Base-by-base conservation (phyloP, 2,113 vertebrate genomes). In the Orthonyx spaldingii region DNA sequence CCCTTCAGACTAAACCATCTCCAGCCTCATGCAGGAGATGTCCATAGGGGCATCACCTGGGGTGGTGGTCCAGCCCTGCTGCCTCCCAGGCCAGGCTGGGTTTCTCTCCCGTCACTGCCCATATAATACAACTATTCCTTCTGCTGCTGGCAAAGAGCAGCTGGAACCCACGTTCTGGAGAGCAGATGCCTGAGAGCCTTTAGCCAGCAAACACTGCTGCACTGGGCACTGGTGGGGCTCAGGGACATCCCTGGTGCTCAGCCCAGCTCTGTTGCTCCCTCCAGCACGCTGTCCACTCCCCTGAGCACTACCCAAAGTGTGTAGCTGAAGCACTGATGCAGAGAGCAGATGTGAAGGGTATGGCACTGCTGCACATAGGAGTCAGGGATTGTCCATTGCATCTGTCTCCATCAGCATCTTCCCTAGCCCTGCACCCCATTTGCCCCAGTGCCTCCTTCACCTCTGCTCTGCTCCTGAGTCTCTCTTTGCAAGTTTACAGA, bases 401-500 rank as follows among this genome's bases (percentile, higher is more conserved):
- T 80, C 92, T 3, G 1, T 59, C 79, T 75, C 74, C 1, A 1
- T 12, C 22, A 26, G 72, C n/a, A 19, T 10, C 53, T 53, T 72
- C 59, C 59, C 46, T 35, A 57, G 32, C n/a, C 35, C 42, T 49
- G 57, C 0, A 1, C 89, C 65, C 2, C 56, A 30, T 41, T 33
- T 5, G 61, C 61, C 64, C 61, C 0, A 0, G 27, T 44, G 64
- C 71, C 57, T 65, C 79, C 56, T 84, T 69, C 23, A 6, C 65
- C 65, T 55, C 66, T 33, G 46, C 76, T 69, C 53, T 33, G 23
- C 75, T 59, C 35, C 23, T 0, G 13, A 32, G 30, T 87, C 44
- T 87, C 69, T 87, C 50, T 84, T 71, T 55, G 86, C 86, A 69
- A 95, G 64, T 88, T 93, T 94, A 78, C 84, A 76, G 60, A 97